phyloP scores from a whole-genome alignment of 1,140 invertebrate genomes.

The Drosophila nigromelanica region DNA sequence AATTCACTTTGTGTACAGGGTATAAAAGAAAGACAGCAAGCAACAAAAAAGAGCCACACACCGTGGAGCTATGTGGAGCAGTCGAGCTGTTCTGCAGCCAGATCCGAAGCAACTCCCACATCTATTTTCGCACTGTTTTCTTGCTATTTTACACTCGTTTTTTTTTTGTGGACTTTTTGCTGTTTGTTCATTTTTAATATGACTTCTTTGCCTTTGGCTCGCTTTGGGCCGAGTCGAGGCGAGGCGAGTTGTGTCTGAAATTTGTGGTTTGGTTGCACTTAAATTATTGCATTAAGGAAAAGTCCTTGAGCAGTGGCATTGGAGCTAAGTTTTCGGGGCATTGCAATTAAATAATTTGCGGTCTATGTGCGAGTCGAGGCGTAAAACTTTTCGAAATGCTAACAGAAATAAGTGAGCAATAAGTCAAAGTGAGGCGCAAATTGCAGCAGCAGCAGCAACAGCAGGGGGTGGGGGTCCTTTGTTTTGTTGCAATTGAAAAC shows the following conservation, averaged over 20 bases:
- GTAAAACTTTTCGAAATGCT: slow-evolving; percentile 58
- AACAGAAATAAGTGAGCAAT: slow-evolving; percentile 63
- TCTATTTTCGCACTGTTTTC: slow-evolving; percentile 42
- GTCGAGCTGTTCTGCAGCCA: slow-evolving; percentile 26
- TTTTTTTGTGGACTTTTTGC: slow-evolving; percentile 22
- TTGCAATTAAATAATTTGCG: slow-evolving; percentile 81
- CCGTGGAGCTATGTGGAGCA: slow-evolving; percentile 46
- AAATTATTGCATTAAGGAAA: slow-evolving; percentile 76
- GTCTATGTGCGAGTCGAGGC: slow-evolving; percentile 54
- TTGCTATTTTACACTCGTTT: not conserved
- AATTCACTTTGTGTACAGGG: too few relatives aligned
- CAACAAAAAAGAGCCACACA: slow-evolving; percentile 39
- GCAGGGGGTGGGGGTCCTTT: slow-evolving; percentile 15
- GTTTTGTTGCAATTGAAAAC: slow-evolving; percentile 76
- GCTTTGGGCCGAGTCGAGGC: slow-evolving; percentile 15
- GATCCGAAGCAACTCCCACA: slow-evolving; percentile 55
- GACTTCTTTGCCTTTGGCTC: slow-evolving; percentile 59
- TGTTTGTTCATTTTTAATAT: slow-evolving; percentile 76
- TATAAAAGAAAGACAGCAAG: slow-evolving; percentile 26
- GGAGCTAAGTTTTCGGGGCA: slow-evolving; percentile 48
- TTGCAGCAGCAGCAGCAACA: slow-evolving; percentile 44
- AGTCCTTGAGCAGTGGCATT: slow-evolving; percentile 62
- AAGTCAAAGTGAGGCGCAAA: slow-evolving; percentile 39
- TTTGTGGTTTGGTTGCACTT: slow-evolving; percentile 77
- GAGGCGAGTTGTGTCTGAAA: slow-evolving; percentile 52